Conservation (phyloP, 2,797 vertebrate species). For the Ptychadena robeensis region DNA sequence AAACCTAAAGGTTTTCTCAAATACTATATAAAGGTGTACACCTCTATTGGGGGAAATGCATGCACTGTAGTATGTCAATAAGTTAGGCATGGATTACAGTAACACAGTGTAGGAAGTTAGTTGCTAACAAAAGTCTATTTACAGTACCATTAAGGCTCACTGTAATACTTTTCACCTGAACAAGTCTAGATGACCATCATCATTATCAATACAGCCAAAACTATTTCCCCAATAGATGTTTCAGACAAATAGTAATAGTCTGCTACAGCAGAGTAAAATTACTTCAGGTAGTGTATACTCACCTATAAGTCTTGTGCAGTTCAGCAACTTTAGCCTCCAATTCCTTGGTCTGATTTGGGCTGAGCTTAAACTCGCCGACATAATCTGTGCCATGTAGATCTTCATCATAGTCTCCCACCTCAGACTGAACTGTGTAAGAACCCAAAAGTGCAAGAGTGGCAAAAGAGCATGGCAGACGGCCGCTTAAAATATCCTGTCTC, state of each 20-base stretch:
- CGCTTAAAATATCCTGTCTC: conserved; percentile 88
- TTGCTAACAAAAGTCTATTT: too few species aligned
- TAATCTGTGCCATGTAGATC: conserved; percentile 88
- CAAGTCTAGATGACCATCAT: too few species aligned
- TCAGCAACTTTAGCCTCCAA: conserved; percentile 96
- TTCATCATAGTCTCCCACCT: conserved; percentile 91
- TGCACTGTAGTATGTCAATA: too few species aligned
- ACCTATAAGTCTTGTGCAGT: conserved; percentile 94
- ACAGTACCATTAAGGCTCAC: not conserved
- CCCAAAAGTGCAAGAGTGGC: conserved; percentile 92
- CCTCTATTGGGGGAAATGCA: too few species aligned
- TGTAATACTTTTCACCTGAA: too few species aligned
- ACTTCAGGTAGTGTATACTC: not conserved
- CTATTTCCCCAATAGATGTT: too few species aligned
- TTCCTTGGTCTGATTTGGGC: conserved; percentile 91
- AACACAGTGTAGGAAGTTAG: too few species aligned
- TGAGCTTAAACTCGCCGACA: conserved; percentile 87
- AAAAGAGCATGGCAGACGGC: conserved; percentile 93
- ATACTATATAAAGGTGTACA: too few species aligned
- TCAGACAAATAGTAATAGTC: not conserved
- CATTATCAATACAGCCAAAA: too few species aligned
- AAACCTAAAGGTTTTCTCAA: too few species aligned
- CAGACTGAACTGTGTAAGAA: conserved; percentile 94
- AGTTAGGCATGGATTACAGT: too few species aligned
- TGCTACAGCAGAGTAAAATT: not conserved